phyloP scores from a whole-genome alignment of 2,888 invertebrate genomes.

The Cheilosia soror region DNA sequence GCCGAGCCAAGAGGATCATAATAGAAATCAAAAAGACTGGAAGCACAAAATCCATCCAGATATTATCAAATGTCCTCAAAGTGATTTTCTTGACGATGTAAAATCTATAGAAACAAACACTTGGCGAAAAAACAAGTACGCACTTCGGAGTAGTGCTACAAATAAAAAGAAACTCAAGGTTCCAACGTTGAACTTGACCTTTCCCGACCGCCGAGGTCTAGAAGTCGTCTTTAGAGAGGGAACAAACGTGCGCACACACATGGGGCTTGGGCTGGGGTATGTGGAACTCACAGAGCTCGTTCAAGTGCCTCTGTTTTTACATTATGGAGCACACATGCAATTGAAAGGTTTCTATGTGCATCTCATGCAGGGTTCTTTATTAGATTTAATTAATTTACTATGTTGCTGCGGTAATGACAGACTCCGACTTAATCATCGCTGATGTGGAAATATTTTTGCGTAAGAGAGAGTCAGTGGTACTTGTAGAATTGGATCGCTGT shows the following conservation, averaged over 20 bases:
- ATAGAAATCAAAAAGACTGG: background rate
- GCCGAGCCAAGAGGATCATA: background rate
- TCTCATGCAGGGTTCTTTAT: conserved; percentile 13
- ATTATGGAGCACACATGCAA: conserved; percentile 24
- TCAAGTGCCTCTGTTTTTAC: conserved; percentile 44
- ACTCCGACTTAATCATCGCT: conserved; percentile 4
- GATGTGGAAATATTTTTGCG: conserved; percentile 16
- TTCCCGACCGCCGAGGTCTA: conserved; percentile 22
- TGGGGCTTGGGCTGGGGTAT: background rate
- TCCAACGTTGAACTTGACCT: conserved; percentile 63
- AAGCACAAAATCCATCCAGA: conserved; percentile 3
- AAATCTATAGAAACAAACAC: conserved; percentile 19
- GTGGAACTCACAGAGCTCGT: conserved; percentile 10
- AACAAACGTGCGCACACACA: conserved; percentile 17
- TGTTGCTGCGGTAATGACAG: conserved; percentile 17
- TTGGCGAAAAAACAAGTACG: conserved; percentile 43
- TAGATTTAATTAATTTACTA: conserved; percentile 25
- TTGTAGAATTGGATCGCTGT: background rate
- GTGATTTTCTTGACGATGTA: conserved; percentile 53
- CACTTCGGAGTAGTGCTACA: conserved; percentile 33
- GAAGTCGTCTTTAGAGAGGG: conserved; percentile 20
- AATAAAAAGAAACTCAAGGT: conserved; percentile 50
- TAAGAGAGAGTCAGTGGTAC: background rate
- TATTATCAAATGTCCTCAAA: conserved; percentile 53
- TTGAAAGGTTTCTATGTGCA: conserved; percentile 38